These are phyloP conservation scores for Radopholus similis DNA, from an alignment of 1,140 invertebrate species.

Conservation along the genomic window DNA sequence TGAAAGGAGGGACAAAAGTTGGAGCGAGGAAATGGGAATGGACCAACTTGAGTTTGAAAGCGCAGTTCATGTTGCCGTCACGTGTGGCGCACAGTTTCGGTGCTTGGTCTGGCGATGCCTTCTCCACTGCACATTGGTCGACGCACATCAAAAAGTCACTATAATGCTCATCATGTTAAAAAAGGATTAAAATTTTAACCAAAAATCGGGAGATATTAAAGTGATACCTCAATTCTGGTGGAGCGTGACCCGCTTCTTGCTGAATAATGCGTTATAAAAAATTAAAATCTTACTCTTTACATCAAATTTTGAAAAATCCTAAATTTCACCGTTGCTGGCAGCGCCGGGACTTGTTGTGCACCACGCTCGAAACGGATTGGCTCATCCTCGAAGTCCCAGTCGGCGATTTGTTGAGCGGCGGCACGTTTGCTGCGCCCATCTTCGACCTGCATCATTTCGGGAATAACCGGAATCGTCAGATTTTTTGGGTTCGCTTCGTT, in stretches of 20 bases:
- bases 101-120: constrained; percentile 34
- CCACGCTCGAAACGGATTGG: background rate
- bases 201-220: constrained; percentile 44
- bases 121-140: constrained; percentile 53
- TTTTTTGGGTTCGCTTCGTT: constrained; percentile 46
- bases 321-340: constrained; percentile 4
- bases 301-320: background rate
- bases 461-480: constrained; percentile 44
- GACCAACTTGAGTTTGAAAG: constrained; percentile 53
- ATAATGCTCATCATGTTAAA: constrained; percentile 31
- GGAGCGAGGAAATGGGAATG: constrained; percentile 4
- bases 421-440: constrained; percentile 3
- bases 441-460: constrained; percentile 20
- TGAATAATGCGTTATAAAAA: no score
- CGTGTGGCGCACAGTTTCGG: constrained; percentile 28
- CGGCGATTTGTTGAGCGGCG: background rate
- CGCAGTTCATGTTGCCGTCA: constrained; percentile 49
- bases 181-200: constrained; percentile 3
- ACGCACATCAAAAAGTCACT: constrained; percentile 52
- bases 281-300: background rate
- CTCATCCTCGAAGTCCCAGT: background rate
- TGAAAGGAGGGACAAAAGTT: constrained; percentile 16
- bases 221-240: constrained; percentile 23
- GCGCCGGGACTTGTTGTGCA: background rate
- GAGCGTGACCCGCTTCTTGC: constrained; percentile 39